Evolutionary conservation across 2,888 invertebrate genomes (phyloP), one percentile per base, ranked within the genome.

Genomic region (Xanthia togata): DNA sequence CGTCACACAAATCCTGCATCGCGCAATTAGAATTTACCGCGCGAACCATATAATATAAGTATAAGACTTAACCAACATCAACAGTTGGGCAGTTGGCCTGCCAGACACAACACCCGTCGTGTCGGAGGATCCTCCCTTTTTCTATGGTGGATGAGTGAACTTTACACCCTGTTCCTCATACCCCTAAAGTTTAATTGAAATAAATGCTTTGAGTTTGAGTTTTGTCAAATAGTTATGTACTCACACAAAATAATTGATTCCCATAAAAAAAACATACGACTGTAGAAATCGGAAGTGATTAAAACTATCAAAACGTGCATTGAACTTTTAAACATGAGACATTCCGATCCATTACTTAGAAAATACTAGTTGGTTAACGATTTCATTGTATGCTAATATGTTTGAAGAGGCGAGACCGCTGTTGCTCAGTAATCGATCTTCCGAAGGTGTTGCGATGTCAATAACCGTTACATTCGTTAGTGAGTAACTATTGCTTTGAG

Each of bases 361-460:
- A 86, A 73, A 82, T 77, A 84, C 70, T 47, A 55, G 79, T 74
- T 78, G 80, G 71, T 77, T 87, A 84, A 87, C 81, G 80, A 84
- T 81, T 79, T 84, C 89, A 90, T 90, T 91, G 90, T 91, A 90
- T 90, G 90, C 77, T 89, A 90, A 90, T 90, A 71, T 65, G 69
- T 78, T 81, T 77, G 76, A 62, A 79, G 73, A 84, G 75, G 69
- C 73, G 73, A 76, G 79, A 81, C 75, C 80, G 64, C 38, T 70
- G 74, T 63, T 67, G 68, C 64, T 86, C 47, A 76, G 81, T 81
- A 79, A 70, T 78, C 74, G 75, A 83, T 83, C 87, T 84, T 77
- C 60, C 64, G 60, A 78, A 70, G 64, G 60, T 77, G 77, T 64
- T 69, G 70, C 53, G 41, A 60, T 87, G 85, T 78, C 78, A 82